Evolutionary conservation across 2,797 vertebrate genomes (phyloP).

Genomic region (Glossophaga mutica): DNA sequence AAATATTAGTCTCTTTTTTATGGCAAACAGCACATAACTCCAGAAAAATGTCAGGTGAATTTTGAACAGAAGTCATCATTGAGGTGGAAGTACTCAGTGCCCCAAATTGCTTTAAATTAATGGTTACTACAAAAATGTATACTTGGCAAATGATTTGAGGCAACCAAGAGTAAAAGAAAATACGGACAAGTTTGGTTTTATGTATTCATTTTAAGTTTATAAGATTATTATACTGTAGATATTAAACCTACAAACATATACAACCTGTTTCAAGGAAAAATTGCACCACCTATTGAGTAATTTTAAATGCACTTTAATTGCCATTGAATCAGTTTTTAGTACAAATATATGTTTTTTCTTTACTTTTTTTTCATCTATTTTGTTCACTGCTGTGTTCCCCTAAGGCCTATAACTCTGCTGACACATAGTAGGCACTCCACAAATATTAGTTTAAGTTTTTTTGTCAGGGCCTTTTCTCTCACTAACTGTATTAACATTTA

Average conservation of each 20-base stretch:
- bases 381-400: not conserved
- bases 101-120: constrained; percentile 22
- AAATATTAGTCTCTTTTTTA: not conserved
- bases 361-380: not conserved
- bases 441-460: constrained; percentile 32
- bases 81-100: not conserved
- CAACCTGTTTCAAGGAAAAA: constrained; percentile 19
- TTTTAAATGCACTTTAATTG: not conserved
- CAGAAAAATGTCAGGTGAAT: not conserved
- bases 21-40: not conserved
- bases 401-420: not conserved
- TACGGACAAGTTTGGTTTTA: not conserved
- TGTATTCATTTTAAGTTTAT: not conserved
- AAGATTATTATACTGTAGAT: not conserved
- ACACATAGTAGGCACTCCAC: constrained; percentile 20
- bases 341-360: not conserved
- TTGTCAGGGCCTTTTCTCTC: not conserved
- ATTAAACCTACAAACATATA: not conserved
- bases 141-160: constrained; percentile 8
- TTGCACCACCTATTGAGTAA: not conserved
- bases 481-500: constrained; percentile 29
- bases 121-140: not conserved
- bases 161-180: not conserved
- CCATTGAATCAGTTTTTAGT: constrained; percentile 8
- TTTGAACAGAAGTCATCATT: not conserved